These are phyloP conservation scores for Hermodice carunculata DNA, from an alignment of 2,888 invertebrate species.

Conservation along the genomic window DNA sequence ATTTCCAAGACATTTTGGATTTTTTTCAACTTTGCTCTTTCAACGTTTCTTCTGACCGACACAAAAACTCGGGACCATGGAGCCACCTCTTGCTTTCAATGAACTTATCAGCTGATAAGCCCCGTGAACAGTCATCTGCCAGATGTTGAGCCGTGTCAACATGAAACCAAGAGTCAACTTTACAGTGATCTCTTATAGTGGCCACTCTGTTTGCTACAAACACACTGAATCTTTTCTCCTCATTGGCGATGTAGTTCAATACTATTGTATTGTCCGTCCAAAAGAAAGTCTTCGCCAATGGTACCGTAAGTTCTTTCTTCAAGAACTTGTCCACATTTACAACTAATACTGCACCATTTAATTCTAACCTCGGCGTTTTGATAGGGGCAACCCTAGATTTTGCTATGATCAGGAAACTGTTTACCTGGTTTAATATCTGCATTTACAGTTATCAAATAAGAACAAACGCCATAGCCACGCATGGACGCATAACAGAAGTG, in stretches of 20 bases:
- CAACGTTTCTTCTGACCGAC: background rate
- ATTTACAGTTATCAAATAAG: background rate
- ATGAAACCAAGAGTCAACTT: slow-evolving; percentile 40
- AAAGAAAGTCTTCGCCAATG: slow-evolving; percentile 22
- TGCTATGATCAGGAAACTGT: slow-evolving; percentile 12
- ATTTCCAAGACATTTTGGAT: background rate
- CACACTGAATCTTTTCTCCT: slow-evolving; percentile 38
- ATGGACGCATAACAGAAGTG: slow-evolving; percentile 20
- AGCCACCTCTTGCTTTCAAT: slow-evolving; percentile 22
- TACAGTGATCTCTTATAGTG: slow-evolving; percentile 33
- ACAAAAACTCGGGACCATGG: slow-evolving; percentile 29
- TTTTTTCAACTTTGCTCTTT: background rate
- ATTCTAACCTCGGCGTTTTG: slow-evolving; percentile 10
- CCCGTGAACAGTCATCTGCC: slow-evolving; percentile 44
- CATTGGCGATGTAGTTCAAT: slow-evolving; percentile 43
- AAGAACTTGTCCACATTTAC: slow-evolving; percentile 26
- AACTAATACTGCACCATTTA: slow-evolving; percentile 7
- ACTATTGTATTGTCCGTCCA: slow-evolving; percentile 45
- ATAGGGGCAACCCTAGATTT: slow-evolving; percentile 18
- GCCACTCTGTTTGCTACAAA: slow-evolving; percentile 48
- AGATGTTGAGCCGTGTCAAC: slow-evolving; percentile 37
- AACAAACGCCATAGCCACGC: slow-evolving; percentile 12
- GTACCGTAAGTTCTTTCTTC: slow-evolving; percentile 26
- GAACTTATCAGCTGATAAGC: slow-evolving; percentile 16
- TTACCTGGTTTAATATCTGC: background rate